These are phyloP conservation scores for Goniozus legneri DNA, from an alignment of 1,140 invertebrate genomes.

Conservation along the genomic window DNA sequence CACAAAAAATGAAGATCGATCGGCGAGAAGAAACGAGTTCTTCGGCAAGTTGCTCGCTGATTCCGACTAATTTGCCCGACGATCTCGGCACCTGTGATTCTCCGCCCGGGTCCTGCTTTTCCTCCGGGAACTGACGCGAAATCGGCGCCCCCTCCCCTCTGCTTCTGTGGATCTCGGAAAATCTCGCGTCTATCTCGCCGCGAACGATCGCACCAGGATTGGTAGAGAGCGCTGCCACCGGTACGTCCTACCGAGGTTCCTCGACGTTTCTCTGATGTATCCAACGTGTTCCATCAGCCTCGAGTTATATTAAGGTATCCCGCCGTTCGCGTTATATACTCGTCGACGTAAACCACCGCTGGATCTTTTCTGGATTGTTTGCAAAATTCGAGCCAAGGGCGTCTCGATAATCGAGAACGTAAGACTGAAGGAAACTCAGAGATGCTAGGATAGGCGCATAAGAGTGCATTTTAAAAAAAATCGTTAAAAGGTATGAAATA, in stretches of 20 bases:
- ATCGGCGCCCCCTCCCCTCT: too few relatives aligned
- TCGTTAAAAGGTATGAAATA: too few relatives aligned
- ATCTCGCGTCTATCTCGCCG: slow-evolving; percentile 20
- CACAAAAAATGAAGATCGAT: too few relatives aligned
- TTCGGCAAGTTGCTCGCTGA: too few relatives aligned
- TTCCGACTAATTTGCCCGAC: too few relatives aligned
- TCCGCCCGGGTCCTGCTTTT: slow-evolving; percentile 38
- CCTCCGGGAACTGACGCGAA: slow-evolving; percentile 35
- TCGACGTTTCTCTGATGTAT: too few relatives aligned
- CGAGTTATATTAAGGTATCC: slow-evolving; percentile 37
- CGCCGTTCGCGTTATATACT: slow-evolving; percentile 14
- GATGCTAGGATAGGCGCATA: too few relatives aligned
- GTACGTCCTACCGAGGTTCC: slow-evolving; percentile 17
- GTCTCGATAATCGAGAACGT: background rate
- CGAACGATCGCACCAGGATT: slow-evolving; percentile 30
- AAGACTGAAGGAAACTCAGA: too few relatives aligned
- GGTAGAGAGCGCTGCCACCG: slow-evolving; percentile 26
- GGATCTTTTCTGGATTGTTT: slow-evolving; percentile 10
- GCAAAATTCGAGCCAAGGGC: slow-evolving; percentile 1
- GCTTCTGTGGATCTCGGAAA: background rate
- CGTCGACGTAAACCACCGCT: slow-evolving; percentile 14
- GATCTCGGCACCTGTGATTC: too few relatives aligned
- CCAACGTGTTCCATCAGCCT: slow-evolving; percentile 22
- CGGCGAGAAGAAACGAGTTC: too few relatives aligned
- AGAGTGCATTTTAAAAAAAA: too few relatives aligned